A percentile compares a stretch with the other conserved stretches of the same genome.
Evolutionary conservation across 2,888 invertebrate species (phyloP).

Genomic region (Nemotelus nigrinus): DNA sequence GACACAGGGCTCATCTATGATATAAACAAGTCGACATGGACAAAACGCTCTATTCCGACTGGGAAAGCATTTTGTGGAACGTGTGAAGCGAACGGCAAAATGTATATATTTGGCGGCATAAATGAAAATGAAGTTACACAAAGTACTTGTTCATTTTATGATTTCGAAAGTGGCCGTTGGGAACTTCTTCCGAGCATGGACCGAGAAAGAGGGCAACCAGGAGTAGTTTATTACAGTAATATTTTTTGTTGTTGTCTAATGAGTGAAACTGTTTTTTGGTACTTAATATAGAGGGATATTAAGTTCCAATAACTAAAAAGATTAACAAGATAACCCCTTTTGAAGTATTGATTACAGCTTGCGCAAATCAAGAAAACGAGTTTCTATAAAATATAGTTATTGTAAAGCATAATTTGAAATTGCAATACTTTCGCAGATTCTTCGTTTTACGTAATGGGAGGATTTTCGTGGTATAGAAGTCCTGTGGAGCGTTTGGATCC

Average conservation of each 20-base stretch:
- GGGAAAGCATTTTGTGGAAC: not conserved
- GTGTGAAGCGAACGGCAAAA: slow-evolving; percentile 3
- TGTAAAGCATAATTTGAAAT: too few species aligned
- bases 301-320: too few species aligned
- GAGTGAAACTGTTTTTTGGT: too few species aligned
- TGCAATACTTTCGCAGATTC: not conserved
- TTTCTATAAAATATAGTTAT: too few species aligned
- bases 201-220: slow-evolving; percentile 7
- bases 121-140: not conserved
- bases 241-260: too few species aligned
- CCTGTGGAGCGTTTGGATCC: slow-evolving; percentile 29
- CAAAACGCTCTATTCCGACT: not conserved
- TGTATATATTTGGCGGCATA: slow-evolving; percentile 30
- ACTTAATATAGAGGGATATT: too few species aligned
- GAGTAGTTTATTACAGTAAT: slow-evolving; percentile 28
- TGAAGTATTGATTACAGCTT: not conserved
- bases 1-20: slow-evolving; percentile 24
- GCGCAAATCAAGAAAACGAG: too few species aligned
- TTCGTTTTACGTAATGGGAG: slow-evolving; percentile 25
- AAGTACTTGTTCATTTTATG: slow-evolving; percentile 5
- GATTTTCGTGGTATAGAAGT: not conserved
- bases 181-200: slow-evolving; percentile 8
- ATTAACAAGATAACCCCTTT: not conserved
- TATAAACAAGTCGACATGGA: slow-evolving; percentile 1
- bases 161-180: slow-evolving; percentile 4